Percentiles rank a stretch among this genome's conserved stretches.
phyloP scores from a whole-genome alignment of 2,888 invertebrate species.

The Thecophora atra region DNA sequence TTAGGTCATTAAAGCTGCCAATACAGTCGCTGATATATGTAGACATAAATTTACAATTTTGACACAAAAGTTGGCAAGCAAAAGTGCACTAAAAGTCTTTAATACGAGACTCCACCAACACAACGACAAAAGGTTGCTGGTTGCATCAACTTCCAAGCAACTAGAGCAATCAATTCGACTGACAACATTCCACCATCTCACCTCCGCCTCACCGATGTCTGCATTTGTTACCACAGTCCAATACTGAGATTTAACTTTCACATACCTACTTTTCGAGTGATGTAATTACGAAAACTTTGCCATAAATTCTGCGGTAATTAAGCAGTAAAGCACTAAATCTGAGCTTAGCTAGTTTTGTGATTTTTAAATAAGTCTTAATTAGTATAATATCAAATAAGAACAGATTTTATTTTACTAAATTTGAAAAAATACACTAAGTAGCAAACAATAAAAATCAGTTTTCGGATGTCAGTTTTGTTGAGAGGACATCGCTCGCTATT shows the following conservation, averaged over 20 bases:
- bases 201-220: neutral
- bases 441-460: too few relatives aligned
- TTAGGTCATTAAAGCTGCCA: too few relatives aligned
- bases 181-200: neutral
- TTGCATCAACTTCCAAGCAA: neutral
- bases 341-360: neutral
- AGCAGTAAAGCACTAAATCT: neutral
- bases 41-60: too few relatives aligned
- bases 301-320: neutral
- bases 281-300: conserved; percentile 21
- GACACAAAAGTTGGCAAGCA: neutral
- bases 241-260: conserved; percentile 23
- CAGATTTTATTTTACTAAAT: too few relatives aligned
- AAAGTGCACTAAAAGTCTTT: neutral
- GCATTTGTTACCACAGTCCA: neutral
- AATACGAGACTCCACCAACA: neutral
- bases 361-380: neutral
- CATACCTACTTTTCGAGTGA: conserved; percentile 15
- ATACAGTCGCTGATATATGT: too few relatives aligned
- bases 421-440: too few relatives aligned
- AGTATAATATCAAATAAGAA: neutral
- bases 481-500: too few relatives aligned
- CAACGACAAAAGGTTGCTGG: neutral
- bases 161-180: neutral
- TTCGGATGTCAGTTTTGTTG: too few relatives aligned